phyloP scores from a whole-genome alignment of 2,888 invertebrate genomes.

The Archaeoteleia sp. region DNA sequence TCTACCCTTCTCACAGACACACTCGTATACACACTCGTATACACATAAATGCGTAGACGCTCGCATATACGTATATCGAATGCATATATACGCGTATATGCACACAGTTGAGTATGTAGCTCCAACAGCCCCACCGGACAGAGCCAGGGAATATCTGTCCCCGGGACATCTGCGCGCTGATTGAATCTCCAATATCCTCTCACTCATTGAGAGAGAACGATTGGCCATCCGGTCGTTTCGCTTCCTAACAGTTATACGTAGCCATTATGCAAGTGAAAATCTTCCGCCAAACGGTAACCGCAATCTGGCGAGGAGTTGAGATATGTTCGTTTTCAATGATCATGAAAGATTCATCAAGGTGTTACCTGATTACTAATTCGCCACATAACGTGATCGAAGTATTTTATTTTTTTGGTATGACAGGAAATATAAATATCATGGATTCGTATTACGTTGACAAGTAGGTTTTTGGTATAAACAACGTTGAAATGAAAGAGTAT shows the following conservation, averaged over 20 bases:
- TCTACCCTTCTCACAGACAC: conserved; percentile 37
- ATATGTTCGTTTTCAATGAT: conserved; percentile 31
- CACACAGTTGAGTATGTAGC: conserved; percentile 39
- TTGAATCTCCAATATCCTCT: conserved; percentile 74
- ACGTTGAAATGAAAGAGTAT: no score
- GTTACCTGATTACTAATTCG: conserved; percentile 46
- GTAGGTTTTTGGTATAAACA: no score
- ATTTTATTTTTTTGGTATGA: no score
- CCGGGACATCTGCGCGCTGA: conserved; percentile 75
- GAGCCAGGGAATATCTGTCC: conserved; percentile 74
- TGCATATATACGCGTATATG: conserved; percentile 37
- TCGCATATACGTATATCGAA: no score
- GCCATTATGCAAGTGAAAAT: conserved; percentile 49
- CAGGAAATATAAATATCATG: no score
- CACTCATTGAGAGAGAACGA: conserved; percentile 65
- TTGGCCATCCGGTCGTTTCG: conserved; percentile 58
- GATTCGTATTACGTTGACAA: no score
- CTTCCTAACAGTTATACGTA: conserved; percentile 43
- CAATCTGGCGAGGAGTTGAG: conserved; percentile 31
- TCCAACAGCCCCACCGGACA: conserved; percentile 56
- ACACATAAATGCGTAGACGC: conserved; percentile 38
- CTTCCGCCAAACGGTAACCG: conserved; percentile 46
- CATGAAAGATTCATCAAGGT: conserved; percentile 22
- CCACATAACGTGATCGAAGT: no score
- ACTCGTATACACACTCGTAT: conserved; percentile 4